A percentile compares a stretch with the other conserved stretches of the same genome.
phyloP scores from a whole-genome alignment of 2,888 invertebrate genomes.

The Acleris laterana region DNA sequence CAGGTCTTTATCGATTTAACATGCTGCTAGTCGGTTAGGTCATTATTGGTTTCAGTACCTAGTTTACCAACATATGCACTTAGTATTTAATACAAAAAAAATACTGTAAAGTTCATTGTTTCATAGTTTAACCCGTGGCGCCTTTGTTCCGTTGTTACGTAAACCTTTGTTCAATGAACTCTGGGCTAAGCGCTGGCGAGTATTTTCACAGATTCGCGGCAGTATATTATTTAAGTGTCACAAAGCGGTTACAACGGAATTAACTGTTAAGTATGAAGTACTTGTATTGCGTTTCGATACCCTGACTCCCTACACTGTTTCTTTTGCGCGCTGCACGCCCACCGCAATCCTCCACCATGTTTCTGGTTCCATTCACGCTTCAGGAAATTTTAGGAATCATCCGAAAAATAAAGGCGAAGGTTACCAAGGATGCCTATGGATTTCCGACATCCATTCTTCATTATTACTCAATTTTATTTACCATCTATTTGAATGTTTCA shows the following conservation, averaged over 20 bases:
- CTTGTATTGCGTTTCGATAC: too few species aligned
- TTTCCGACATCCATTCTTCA: neutral
- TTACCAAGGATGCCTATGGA: neutral
- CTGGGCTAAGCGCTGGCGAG: constrained; percentile 38
- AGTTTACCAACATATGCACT: neutral
- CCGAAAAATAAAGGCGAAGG: neutral
- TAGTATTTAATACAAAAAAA: neutral
- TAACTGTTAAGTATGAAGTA: too few species aligned
- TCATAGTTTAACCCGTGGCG: constrained; percentile 34
- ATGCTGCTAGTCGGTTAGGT: too few species aligned
- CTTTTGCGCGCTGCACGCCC: too few species aligned
- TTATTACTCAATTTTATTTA: neutral
- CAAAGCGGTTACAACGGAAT: constrained; percentile 25
- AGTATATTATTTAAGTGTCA: constrained; percentile 40
- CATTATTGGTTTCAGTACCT: too few species aligned
- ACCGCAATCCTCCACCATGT: neutral
- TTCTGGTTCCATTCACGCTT: neutral
- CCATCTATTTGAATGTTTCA: neutral
- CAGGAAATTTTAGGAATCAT: neutral
- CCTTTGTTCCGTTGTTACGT: constrained; percentile 41
- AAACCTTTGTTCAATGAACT: constrained; percentile 40
- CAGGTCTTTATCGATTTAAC: too few species aligned
- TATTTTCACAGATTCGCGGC: constrained; percentile 35
- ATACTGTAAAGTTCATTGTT: constrained; percentile 22
- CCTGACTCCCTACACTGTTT: too few species aligned